Conservation (phyloP, 2,797 vertebrate genomes). For the Limosa lapponica region DNA sequence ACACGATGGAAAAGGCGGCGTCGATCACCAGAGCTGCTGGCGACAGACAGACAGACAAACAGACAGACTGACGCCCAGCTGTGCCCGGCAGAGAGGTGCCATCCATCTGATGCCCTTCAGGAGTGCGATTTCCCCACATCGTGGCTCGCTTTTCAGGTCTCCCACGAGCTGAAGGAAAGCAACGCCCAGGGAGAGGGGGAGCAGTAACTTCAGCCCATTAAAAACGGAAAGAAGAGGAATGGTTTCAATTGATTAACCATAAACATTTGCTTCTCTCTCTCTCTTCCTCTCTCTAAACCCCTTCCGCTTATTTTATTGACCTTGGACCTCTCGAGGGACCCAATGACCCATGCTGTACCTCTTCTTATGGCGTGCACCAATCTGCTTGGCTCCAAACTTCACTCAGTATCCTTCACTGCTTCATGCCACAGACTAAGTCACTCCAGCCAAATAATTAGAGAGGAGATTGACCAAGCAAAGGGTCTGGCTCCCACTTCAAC, state of each 20-base stretch:
- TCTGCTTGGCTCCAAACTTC: background rate
- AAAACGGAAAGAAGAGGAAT: conserved; percentile 60
- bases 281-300: background rate
- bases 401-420: background rate
- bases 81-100: background rate
- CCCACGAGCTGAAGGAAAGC: background rate
- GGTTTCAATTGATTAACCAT: conserved; percentile 49
- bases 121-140: rapidly evolving
- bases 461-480: background rate
- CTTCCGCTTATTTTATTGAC: background rate
- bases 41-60: background rate
- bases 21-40: background rate
- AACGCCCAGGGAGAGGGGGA: background rate
- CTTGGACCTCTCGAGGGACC: background rate
- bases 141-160: background rate
- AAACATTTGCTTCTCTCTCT: background rate
- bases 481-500: background rate
- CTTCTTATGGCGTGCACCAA: rapidly evolving
- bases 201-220: conserved; percentile 22
- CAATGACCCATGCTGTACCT: rapidly evolving
- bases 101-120: background rate
- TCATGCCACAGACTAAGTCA: background rate
- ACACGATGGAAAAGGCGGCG: rapidly evolving
- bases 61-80: background rate
- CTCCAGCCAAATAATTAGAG: background rate